Evolutionary conservation across 1,140 invertebrate species (phyloP).

Genomic region (Maconellicoccus hirsutus): DNA sequence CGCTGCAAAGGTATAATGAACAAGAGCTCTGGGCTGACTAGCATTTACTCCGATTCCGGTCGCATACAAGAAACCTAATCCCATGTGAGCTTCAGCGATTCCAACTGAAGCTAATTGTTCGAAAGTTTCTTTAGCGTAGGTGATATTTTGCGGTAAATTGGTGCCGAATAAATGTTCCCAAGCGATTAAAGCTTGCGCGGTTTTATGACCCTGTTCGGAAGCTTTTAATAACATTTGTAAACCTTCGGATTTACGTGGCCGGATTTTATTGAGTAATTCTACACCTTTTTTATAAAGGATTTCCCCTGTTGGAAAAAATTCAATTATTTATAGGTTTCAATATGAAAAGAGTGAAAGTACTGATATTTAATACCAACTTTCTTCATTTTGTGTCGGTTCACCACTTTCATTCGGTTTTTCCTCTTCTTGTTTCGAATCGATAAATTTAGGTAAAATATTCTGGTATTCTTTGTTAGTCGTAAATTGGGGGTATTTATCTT

Average conservation of each 20-base stretch:
- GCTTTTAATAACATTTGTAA: conserved; percentile 38
- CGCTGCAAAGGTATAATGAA: conserved; percentile 85
- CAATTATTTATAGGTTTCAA: no score
- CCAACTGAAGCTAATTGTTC: conserved; percentile 62
- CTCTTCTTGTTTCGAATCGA: not conserved
- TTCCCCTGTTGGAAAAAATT: not conserved
- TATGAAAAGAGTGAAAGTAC: not conserved
- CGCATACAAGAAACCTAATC: conserved; percentile 77
- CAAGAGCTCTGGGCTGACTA: conserved; percentile 74
- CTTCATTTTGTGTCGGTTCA: not conserved
- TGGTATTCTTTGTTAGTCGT: not conserved
- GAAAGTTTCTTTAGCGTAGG: conserved; percentile 63
- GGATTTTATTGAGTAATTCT: not conserved
- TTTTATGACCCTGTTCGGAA: conserved; percentile 61
- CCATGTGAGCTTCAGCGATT: conserved; percentile 81
- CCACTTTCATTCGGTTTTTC: not conserved
- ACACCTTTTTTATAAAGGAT: not conserved
- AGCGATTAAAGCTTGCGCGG: conserved; percentile 69
- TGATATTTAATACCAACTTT: not conserved
- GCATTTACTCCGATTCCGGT: conserved; percentile 72
- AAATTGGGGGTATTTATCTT: not conserved
- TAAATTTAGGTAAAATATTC: not conserved
- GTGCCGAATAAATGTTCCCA: conserved; percentile 78
- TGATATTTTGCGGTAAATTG: conserved; percentile 57
- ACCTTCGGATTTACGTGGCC: not conserved